Evolutionary conservation across 1,140 invertebrate genomes (phyloP).

Genomic region (Ostrea denselamellosa): DNA sequence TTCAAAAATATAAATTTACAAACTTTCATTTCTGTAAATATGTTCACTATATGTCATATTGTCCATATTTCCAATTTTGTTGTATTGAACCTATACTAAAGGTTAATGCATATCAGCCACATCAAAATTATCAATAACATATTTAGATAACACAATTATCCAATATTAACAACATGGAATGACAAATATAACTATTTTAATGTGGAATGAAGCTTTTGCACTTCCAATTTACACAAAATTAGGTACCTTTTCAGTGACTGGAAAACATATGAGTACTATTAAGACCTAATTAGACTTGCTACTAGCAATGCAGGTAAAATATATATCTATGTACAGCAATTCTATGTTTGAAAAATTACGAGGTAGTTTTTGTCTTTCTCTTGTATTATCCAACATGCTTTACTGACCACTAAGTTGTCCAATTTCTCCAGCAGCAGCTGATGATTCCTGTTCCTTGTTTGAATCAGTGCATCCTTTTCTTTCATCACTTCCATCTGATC

Average conservation of each 20-base stretch:
- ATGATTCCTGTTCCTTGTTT: constrained; percentile 92
- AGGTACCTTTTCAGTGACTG: too few relatives aligned
- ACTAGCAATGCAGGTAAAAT: too few relatives aligned
- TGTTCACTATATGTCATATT: too few relatives aligned
- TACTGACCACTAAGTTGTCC: constrained; percentile 88
- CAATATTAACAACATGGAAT: too few relatives aligned
- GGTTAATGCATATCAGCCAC: neutral
- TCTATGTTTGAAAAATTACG: too few relatives aligned
- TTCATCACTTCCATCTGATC: constrained; percentile 87
- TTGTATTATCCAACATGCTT: neutral
- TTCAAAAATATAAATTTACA: constrained; percentile 21
- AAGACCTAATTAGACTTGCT: too few relatives aligned
- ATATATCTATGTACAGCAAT: too few relatives aligned
- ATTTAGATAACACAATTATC: neutral
- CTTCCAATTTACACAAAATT: too few relatives aligned
- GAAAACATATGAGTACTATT: too few relatives aligned
- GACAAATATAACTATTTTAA: too few relatives aligned
- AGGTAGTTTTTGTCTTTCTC: too few relatives aligned
- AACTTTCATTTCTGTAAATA: neutral
- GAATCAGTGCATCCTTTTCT: constrained; percentile 93
- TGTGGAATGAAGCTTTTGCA: too few relatives aligned
- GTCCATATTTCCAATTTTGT: neutral
- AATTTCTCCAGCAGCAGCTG: constrained; percentile 88
- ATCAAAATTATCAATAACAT: neutral
- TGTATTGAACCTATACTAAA: neutral